Percentiles rank a stretch among this genome's conserved stretches.
phyloP scores from a whole-genome alignment of 1,140 invertebrate species.

The Diabrotica virgifera region DNA sequence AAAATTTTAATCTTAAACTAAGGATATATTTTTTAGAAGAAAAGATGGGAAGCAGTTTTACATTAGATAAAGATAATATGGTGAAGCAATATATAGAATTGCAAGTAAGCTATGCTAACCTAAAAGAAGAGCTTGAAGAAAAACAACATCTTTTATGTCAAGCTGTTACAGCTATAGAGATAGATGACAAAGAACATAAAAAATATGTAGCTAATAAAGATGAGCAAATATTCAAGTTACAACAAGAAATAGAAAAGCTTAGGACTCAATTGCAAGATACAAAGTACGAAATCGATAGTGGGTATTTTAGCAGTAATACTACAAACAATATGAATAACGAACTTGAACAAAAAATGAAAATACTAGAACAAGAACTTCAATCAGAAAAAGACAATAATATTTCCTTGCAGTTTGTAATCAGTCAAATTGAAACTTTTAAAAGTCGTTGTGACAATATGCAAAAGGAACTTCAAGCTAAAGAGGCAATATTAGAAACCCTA shows the following conservation, averaged over 20 bases:
- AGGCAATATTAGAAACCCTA: slow-evolving; percentile 36
- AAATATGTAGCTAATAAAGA: slow-evolving; percentile 38
- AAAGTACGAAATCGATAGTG: slow-evolving; percentile 23
- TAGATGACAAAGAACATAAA: slow-evolving; percentile 49
- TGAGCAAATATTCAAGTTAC: slow-evolving; percentile 41
- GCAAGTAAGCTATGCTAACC: slow-evolving; percentile 71
- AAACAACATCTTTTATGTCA: slow-evolving; percentile 82
- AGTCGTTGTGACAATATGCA: slow-evolving; percentile 25
- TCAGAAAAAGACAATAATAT: slow-evolving; percentile 29
- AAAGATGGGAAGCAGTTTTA: slow-evolving; percentile 64
- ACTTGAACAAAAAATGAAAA: slow-evolving; percentile 25
- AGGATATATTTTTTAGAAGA: slow-evolving; percentile 90
- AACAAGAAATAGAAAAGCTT: slow-evolving; percentile 45
- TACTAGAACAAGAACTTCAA: slow-evolving; percentile 25
- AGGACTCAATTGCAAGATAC: slow-evolving; percentile 31
- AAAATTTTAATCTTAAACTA: slow-evolving; percentile 89
- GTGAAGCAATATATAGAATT: slow-evolving; percentile 75
- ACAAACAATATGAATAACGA: slow-evolving; percentile 12
- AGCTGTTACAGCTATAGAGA: slow-evolving; percentile 74
- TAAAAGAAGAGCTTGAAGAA: slow-evolving; percentile 73
- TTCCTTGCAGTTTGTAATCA: slow-evolving; percentile 28
- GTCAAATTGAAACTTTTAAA: slow-evolving; percentile 25
- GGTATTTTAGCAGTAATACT: slow-evolving; percentile 17
- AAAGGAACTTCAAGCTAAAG: slow-evolving; percentile 24
- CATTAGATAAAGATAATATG: slow-evolving; percentile 58